phyloP scores from a whole-genome alignment of 2,797 vertebrate species.

The Sebastes trivittatus region DNA sequence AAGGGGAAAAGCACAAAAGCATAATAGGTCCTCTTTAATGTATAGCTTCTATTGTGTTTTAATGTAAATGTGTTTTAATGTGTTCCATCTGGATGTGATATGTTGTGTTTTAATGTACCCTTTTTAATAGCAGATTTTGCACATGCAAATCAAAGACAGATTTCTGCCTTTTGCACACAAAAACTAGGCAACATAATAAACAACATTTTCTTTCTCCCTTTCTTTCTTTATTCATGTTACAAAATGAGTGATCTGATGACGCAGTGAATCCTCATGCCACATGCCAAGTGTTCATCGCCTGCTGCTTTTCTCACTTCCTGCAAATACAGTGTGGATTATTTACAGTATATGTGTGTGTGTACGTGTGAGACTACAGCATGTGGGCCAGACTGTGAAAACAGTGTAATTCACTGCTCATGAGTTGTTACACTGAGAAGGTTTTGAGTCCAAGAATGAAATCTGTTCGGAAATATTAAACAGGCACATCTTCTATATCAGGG shows the following conservation, averaged over 20 bases:
- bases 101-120: neutral
- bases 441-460: slow-evolving; percentile 37
- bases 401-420: neutral
- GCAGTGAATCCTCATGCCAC: neutral
- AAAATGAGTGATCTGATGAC: neutral
- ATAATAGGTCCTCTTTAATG: neutral
- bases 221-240: neutral
- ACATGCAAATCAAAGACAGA: neutral
- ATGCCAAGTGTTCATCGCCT: slow-evolving; percentile 3
- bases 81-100: neutral
- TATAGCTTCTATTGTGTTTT: neutral
- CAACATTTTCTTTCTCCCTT: neutral
- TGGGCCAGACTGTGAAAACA: slow-evolving; percentile 29
- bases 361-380: neutral
- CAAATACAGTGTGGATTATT: slow-evolving; percentile 9
- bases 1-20: no score
- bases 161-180: neutral
- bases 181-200: neutral
- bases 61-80: neutral
- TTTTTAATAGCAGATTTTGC: neutral
- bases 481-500: neutral
- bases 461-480: slow-evolving; percentile 29
- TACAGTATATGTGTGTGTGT: neutral
- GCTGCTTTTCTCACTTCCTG: slow-evolving; percentile 4
- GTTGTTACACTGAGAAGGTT: slow-evolving; percentile 24